A percentile compares a stretch with the other conserved stretches of the same genome.
Evolutionary conservation across 2,113 vertebrate species (phyloP).

Genomic region (Cyanoliseus patagonus): DNA sequence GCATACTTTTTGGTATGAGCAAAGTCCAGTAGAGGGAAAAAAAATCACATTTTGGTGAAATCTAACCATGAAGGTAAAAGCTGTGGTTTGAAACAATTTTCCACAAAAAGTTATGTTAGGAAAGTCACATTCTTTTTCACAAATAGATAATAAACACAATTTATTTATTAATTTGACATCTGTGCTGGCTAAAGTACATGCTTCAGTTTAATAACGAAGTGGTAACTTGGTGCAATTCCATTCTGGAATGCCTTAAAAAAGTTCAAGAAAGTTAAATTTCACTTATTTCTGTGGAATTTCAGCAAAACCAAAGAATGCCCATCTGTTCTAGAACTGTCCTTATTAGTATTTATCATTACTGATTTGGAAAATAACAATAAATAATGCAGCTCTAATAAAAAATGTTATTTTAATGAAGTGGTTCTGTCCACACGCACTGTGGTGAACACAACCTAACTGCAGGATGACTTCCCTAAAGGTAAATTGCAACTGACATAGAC

Average conservation of each 20-base stretch:
- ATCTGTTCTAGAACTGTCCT: neutral
- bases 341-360: neutral
- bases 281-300: neutral
- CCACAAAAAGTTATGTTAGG: neutral
- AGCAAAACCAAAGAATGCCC: rapidly evolving
- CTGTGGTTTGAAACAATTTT: neutral
- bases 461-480: neutral
- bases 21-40: neutral
- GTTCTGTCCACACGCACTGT: neutral
- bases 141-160: neutral
- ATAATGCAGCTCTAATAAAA: neutral
- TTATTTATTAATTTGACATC: neutral
- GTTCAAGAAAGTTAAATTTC: neutral
- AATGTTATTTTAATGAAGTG: neutral
- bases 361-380: neutral
- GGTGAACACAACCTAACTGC: neutral
- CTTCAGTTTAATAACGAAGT: neutral
- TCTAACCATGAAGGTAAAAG: neutral
- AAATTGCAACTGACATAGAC: neutral
- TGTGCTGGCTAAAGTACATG: neutral
- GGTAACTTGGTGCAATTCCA: neutral
- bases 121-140: neutral
- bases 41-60: neutral
- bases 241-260: neutral
- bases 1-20: neutral